phyloP scores from a whole-genome alignment of 1,140 invertebrate genomes.

The Neodiprion virginianus region DNA sequence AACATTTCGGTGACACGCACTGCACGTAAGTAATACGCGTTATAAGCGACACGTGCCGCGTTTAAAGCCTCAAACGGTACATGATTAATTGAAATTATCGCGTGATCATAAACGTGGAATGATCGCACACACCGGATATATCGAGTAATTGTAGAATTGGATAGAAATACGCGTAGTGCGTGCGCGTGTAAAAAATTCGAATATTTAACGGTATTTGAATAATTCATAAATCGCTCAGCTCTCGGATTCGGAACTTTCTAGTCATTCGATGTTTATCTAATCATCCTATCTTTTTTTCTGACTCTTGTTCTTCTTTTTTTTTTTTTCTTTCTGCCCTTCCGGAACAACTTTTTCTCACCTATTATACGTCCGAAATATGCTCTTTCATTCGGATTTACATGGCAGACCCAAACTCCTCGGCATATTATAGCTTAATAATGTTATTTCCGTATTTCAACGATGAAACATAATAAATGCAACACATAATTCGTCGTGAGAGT shows the following conservation, averaged over 20 bases:
- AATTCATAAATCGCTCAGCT: neutral
- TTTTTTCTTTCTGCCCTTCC: too few relatives aligned
- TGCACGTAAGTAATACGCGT: too few relatives aligned
- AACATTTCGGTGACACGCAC: neutral
- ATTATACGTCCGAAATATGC: too few relatives aligned
- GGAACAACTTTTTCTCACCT: too few relatives aligned
- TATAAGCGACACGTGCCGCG: too few relatives aligned
- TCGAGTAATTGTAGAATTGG: neutral
- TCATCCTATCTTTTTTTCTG: neutral
- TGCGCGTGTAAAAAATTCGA: neutral
- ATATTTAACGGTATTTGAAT: neutral
- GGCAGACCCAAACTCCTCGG: too few relatives aligned
- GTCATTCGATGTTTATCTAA: neutral
- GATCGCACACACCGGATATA: neutral
- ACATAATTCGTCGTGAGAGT: too few relatives aligned
- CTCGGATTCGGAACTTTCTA: neutral
- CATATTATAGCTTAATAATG: too few relatives aligned
- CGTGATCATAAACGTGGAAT: neutral
- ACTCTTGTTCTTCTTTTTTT: too few relatives aligned
- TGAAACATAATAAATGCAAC: too few relatives aligned
- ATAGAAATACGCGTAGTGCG: neutral
- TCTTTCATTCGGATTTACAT: too few relatives aligned
- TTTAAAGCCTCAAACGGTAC: neutral
- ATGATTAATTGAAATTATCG: neutral
- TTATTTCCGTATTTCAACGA: too few relatives aligned